A percentile compares a stretch with the other conserved stretches of the same genome.
Evolutionary conservation across 2,888 invertebrate genomes (phyloP).

Genomic region (Drosophila multiciliata): DNA sequence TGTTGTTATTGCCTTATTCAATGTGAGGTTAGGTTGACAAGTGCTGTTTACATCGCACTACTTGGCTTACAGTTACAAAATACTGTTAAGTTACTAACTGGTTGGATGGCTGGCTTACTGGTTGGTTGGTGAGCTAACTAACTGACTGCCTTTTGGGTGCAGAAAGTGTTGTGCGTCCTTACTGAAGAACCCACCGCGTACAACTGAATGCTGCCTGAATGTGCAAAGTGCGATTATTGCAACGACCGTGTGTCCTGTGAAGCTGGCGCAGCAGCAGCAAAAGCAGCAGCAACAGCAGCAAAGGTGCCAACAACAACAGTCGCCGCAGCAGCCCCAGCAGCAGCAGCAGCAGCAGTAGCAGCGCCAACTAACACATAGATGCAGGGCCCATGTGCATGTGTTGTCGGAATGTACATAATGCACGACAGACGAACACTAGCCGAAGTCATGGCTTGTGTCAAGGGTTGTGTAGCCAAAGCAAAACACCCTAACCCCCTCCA

Average conservation of each 20-base stretch:
- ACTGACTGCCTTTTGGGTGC: slow-evolving; percentile 30
- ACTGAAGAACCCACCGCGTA: slow-evolving; percentile 84
- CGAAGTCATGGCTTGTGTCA: slow-evolving; percentile 64
- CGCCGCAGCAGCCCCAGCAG: slow-evolving; percentile 32
- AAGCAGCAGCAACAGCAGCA: slow-evolving; percentile 33
- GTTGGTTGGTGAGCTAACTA: slow-evolving; percentile 20
- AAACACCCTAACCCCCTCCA: background rate
- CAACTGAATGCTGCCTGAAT: slow-evolving; percentile 80
- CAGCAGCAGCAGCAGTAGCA: slow-evolving; percentile 29
- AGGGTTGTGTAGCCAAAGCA: slow-evolving; percentile 67
- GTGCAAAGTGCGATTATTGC: slow-evolving; percentile 80
- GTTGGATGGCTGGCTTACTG: slow-evolving; percentile 19
- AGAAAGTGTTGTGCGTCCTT: slow-evolving; percentile 80
- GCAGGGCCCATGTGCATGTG: slow-evolving; percentile 49
- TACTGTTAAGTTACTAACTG: slow-evolving; percentile 22
- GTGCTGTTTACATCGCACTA: slow-evolving; percentile 24
- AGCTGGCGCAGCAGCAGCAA: slow-evolving; percentile 51
- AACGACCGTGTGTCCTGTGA: slow-evolving; percentile 44
- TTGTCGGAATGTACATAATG: slow-evolving; percentile 57
- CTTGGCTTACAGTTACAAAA: slow-evolving; percentile 20
- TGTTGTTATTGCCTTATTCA: slow-evolving; percentile 3
- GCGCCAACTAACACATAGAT: slow-evolving; percentile 63
- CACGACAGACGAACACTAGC: slow-evolving; percentile 54
- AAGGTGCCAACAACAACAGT: slow-evolving; percentile 13
- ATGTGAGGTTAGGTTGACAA: background rate